Evolutionary conservation across 1,140 invertebrate genomes (phyloP).

Genomic region (Lepidotrigona ventralis): DNA sequence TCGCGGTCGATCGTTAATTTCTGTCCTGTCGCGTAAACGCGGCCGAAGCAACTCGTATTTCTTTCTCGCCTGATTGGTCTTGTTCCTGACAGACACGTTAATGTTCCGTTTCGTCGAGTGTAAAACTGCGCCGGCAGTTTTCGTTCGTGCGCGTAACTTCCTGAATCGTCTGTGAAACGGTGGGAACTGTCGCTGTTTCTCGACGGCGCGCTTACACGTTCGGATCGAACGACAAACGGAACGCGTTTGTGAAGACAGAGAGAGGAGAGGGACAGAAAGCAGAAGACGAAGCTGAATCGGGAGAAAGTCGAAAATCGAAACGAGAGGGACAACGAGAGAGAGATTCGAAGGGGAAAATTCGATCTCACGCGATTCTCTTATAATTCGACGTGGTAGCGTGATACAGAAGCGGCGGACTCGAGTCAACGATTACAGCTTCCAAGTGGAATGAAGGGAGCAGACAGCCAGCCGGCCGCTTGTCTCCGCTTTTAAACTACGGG

Average conservation of each 20-base stretch:
- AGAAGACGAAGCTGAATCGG: not conserved
- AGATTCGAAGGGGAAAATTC: conserved; percentile 22
- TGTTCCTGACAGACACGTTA: not conserved
- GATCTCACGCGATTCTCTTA: conserved; percentile 41
- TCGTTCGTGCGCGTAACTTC: not conserved
- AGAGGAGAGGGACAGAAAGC: too few relatives aligned
- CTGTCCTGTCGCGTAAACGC: not conserved
- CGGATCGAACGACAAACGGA: conserved; percentile 1
- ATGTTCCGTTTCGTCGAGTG: not conserved
- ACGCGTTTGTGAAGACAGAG: not conserved
- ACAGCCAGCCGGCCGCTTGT: conserved; percentile 42
- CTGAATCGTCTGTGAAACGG: too few relatives aligned
- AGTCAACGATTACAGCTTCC: conserved; percentile 56
- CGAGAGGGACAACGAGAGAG: not conserved
- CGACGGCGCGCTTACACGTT: not conserved
- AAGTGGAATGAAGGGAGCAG: conserved; percentile 34
- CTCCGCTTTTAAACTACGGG: conserved; percentile 70
- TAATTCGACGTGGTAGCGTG: conserved; percentile 51
- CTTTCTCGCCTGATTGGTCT: not conserved
- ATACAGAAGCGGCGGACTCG: conserved; percentile 24
- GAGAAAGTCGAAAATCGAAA: too few relatives aligned
- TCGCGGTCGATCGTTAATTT: not conserved
- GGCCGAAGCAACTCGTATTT: not conserved
- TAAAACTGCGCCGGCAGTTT: not conserved
- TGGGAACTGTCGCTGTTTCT: conserved; percentile 5